Base-by-base conservation (phyloP, 2,888 invertebrate genomes). In the Sericinus montela region DNA sequence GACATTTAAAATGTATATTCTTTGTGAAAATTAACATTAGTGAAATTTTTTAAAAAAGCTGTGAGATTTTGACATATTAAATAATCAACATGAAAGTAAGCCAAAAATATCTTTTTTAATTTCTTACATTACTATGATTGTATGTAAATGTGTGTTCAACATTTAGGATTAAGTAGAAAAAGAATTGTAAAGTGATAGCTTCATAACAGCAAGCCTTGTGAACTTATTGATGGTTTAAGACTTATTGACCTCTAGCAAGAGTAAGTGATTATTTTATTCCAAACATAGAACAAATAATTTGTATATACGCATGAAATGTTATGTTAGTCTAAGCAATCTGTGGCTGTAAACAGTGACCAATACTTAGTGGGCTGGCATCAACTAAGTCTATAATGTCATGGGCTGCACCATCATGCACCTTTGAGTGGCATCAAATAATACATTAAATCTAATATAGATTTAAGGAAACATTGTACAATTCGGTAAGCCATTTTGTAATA, bases 81-180 rank as follows among this genome's bases (percentile, higher is more conserved):
- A 57, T 58, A 56, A 57, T 58, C 66, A 67, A 70, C 69, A 70
- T 72, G 70, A 77, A 75, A 73, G 65, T 75, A 76, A 82, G 79
- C 86, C 85, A 87, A 87, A 86, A 79, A 82, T 71, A 67, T 63
- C 13, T 11, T 69, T 71, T 68, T 67, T 73, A n/a, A 25, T 37
- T 70, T 71, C 65, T 63, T 72, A 73, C 63, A 69, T 65, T 68
- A 60, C 69, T 65, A 63, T 52, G 60, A 66, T 68, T 56, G 48
- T 57, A 52, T 79, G 73, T 81, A 77, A 77, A 78, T 78, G 82
- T 85, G 84, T 87, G 84, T 87, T 86, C 84, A 87, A 76, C 48
- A 58, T 37, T 68, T 84, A 84, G 77, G 59, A 48, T 65, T 85
- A 86, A 83, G 84, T 85, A 81, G 82, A 63, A 52, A 69, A 63